Base-by-base conservation (phyloP, 2,113 vertebrate genomes). In the Balaeniceps rex region DNA sequence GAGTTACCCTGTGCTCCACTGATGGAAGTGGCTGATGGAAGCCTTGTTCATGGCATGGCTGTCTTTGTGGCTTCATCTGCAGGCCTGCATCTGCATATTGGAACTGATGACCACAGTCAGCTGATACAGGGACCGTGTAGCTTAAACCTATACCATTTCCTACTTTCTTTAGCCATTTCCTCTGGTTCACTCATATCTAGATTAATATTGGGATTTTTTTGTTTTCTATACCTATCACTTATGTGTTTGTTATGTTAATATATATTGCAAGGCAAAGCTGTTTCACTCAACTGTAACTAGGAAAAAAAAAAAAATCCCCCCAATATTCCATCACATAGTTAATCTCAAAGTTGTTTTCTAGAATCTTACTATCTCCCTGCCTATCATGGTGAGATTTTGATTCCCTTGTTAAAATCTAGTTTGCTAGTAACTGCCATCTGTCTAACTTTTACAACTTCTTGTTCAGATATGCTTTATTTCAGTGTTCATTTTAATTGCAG, bases 401-500 rank as follows among this genome's bases (percentile, higher is more conserved):
- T 82, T 93, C 40, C 51, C 25, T 40, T 63, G 47, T 84, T 83
- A 95, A 95, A 97, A 94, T 91, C 46, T 21, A 83, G 69, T 86
- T 75, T 88, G 79, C 28, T 55, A 40, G 47, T 79, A 97, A 92
- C 79, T 89, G 34, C 28, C 47, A 44, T 85, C 80, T 87, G n/a
- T 83, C 46, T 78, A 78, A 69, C 57, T 91, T 77, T 96, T 92
- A 92, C 68, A 85, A 79, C 78, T 95, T 87, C 94, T 89, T 87
- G 64, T 82, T 90, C 95, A 94, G 91, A 95, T 86, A 79, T 78
- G 65, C 74, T 96, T 96, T 94, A 65, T 93, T 97, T 91, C 92
- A 92, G 51, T 80, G 52, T 22, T 87, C 72, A 70, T 86, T 94
- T 91, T 88, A 94, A 96, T 83, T 91, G 52, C 83, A 96, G 90